phyloP scores from a whole-genome alignment of 2,797 vertebrate species.

The Semaprochilodus insignis region DNA sequence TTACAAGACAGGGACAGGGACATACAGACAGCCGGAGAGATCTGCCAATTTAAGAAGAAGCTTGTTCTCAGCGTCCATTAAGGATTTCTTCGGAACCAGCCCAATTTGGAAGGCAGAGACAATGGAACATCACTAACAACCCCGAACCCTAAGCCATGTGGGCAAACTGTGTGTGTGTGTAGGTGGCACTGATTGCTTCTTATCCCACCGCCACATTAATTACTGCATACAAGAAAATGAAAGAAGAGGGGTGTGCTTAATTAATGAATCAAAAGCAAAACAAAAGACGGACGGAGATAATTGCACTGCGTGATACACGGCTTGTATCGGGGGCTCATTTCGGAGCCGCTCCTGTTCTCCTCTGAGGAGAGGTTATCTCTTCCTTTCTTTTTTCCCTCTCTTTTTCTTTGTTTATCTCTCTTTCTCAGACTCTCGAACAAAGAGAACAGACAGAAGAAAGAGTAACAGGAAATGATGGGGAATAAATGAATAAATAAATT shows the following conservation, averaged over 20 bases:
- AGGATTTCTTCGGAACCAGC: slow-evolving; percentile 22
- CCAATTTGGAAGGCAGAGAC: slow-evolving; percentile 16
- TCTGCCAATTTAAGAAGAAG: slow-evolving; percentile 18
- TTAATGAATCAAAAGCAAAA: slow-evolving; percentile 37
- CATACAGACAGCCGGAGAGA: background rate
- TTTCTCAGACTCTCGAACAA: slow-evolving; percentile 4
- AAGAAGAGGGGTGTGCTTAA: background rate
- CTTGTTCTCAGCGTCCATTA: slow-evolving; percentile 3
- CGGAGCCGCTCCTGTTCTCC: background rate
- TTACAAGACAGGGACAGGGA: background rate
- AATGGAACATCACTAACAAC: slow-evolving; percentile 9
- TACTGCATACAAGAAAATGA: slow-evolving; percentile 24
- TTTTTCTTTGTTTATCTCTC: background rate
- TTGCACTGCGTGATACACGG: slow-evolving; percentile 3
- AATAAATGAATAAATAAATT: background rate
- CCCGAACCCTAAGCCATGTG: background rate
- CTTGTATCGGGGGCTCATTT: slow-evolving; percentile 18
- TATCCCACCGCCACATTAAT: slow-evolving; percentile 15
- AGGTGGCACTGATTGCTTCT: slow-evolving; percentile 5
- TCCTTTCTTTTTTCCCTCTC: background rate
- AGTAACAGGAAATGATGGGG: background rate
- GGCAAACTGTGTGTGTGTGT: background rate
- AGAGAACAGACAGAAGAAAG: background rate
- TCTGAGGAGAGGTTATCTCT: background rate
- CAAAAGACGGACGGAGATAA: slow-evolving; percentile 38